Conservation (phyloP, 2,888 invertebrate species). For the Apodemia hepburni region DNA sequence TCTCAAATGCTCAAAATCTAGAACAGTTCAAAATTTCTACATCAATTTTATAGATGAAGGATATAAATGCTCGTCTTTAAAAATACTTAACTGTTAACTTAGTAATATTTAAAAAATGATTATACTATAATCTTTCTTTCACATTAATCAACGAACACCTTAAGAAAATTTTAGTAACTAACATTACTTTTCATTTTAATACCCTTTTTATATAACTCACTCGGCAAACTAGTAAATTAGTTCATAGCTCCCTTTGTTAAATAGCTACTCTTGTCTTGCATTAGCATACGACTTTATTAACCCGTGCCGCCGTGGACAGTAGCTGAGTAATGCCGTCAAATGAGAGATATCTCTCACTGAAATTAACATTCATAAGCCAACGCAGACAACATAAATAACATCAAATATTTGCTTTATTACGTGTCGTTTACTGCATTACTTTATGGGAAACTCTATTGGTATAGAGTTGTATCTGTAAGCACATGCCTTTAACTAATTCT, state of each 20-base stretch:
- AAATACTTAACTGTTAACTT: too few species aligned
- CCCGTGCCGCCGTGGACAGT: slow-evolving; percentile 37
- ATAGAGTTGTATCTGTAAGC: slow-evolving; percentile 6
- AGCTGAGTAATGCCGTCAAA: slow-evolving; percentile 57
- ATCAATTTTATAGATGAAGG: too few species aligned
- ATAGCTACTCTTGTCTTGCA: slow-evolving; percentile 18
- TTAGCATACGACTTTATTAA: slow-evolving; percentile 45
- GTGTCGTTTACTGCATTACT: slow-evolving; percentile 19
- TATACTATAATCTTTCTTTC: too few species aligned
- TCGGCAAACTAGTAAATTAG: neutral
- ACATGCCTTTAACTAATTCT: too few species aligned
- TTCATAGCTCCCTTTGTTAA: neutral
- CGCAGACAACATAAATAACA: slow-evolving; percentile 70
- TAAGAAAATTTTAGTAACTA: too few species aligned
- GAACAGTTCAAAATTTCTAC: too few species aligned
- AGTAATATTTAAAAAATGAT: too few species aligned
- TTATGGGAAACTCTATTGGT: slow-evolving; percentile 19
- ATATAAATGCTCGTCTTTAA: too few species aligned
- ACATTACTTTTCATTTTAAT: too few species aligned
- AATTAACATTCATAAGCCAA: slow-evolving; percentile 73
- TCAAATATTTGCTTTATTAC: slow-evolving; percentile 36
- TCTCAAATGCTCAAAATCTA: too few species aligned
- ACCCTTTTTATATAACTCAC: too few species aligned
- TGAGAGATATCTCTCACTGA: slow-evolving; percentile 63
- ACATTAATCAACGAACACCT: too few species aligned